Evolutionary conservation across 2,888 invertebrate species (phyloP).

Genomic region (Eulithis prunata): DNA sequence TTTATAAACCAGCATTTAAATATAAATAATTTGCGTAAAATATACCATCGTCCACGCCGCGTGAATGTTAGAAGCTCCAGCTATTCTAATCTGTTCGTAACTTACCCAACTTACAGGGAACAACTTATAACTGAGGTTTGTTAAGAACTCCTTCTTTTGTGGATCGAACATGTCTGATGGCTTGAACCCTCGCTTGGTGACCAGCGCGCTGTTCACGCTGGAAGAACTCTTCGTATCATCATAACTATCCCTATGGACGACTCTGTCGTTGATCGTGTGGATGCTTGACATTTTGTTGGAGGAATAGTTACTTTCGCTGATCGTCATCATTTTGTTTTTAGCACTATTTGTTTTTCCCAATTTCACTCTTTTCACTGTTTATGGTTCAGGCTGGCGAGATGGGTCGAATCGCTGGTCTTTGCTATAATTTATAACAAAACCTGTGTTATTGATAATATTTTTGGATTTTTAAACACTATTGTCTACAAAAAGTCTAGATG

Average conservation of each 20-base stretch:
- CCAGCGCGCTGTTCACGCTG: constrained; percentile 84
- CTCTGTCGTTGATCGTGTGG: constrained; percentile 78
- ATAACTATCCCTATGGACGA: constrained; percentile 76
- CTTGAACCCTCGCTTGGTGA: constrained; percentile 91
- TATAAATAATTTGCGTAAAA: constrained; percentile 36
- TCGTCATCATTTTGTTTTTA: constrained; percentile 76
- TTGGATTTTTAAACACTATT: not conserved
- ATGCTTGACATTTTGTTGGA: constrained; percentile 81
- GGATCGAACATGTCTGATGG: constrained; percentile 94
- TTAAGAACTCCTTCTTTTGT: constrained; percentile 90
- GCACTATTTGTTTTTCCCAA: constrained; percentile 30
- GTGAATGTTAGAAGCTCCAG: constrained; percentile 66
- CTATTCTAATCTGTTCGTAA: constrained; percentile 56
- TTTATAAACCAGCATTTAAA: constrained; percentile 13
- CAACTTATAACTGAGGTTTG: constrained; percentile 91
- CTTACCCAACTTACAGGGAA: constrained; percentile 93
- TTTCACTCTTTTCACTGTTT: constrained; percentile 37
- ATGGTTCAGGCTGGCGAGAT: constrained; percentile 14
- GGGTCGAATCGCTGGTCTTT: constrained; percentile 27
- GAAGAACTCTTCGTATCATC: constrained; percentile 79
- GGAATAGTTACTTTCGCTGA: constrained; percentile 81
- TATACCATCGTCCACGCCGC: constrained; percentile 59
- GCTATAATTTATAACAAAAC: no score
- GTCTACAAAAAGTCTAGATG: constrained; percentile 20
- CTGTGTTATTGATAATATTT: not conserved